phyloP scores from a whole-genome alignment of 1,140 invertebrate genomes.

The Pachypeltis micranthus region DNA sequence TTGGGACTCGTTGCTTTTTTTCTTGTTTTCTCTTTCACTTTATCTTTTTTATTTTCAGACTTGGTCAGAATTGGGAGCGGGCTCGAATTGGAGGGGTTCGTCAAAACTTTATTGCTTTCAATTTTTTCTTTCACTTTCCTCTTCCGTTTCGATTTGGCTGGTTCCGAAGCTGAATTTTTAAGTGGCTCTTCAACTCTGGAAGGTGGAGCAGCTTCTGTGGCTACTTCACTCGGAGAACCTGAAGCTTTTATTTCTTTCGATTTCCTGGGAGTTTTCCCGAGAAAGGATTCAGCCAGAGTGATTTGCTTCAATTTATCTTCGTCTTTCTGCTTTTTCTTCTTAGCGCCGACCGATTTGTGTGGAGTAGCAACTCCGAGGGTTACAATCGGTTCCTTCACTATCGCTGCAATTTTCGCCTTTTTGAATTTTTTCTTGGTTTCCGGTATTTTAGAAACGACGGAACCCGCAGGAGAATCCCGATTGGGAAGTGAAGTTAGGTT shows the following conservation, averaged over 20 bases:
- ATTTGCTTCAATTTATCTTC: background rate
- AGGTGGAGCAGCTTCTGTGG: background rate
- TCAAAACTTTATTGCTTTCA: too few species aligned
- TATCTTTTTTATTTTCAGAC: background rate
- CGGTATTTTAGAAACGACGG: too few species aligned
- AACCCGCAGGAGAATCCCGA: too few species aligned
- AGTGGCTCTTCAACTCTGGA: background rate
- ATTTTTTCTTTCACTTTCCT: background rate
- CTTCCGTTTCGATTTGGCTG: too few species aligned
- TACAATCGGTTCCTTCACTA: too few species aligned
- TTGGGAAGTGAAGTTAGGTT: too few species aligned
- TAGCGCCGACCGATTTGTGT: too few species aligned
- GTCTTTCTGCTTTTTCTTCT: background rate
- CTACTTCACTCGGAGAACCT: background rate
- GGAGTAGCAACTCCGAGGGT: too few species aligned
- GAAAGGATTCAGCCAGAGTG: background rate
- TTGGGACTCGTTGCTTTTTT: background rate
- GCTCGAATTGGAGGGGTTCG: too few species aligned
- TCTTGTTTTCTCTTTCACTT: background rate
- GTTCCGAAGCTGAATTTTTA: too few species aligned
- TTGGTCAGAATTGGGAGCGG: background rate
- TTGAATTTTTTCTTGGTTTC: too few species aligned
- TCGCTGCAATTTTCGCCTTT: too few species aligned
- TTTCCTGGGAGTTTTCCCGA: background rate
- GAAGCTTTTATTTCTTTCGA: background rate